Conservation (phyloP, 2,888 invertebrate species). For the Fabriciana adippe region DNA sequence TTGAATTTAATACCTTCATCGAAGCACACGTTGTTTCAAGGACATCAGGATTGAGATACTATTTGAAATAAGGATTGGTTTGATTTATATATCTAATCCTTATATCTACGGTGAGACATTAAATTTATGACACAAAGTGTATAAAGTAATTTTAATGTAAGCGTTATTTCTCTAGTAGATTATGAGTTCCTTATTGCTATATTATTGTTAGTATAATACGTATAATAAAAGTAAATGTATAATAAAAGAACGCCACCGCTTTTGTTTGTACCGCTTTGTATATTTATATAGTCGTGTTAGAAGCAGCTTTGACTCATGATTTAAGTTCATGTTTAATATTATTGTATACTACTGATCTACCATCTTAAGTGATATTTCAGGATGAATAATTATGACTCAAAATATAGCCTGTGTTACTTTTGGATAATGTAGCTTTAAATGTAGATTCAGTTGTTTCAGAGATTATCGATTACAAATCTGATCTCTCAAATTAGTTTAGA, state of each 20-base stretch:
- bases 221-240: not conserved
- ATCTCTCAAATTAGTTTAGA: too few relatives aligned
- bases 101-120: not conserved
- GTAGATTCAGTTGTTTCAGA: too few relatives aligned
- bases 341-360: constrained; percentile 44
- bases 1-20: constrained; percentile 2
- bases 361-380: too few relatives aligned
- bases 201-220: not conserved
- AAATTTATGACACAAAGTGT: not conserved
- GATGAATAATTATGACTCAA: too few relatives aligned
- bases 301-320: constrained; percentile 58
- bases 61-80: not conserved
- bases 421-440: too few relatives aligned
- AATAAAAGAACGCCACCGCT: constrained; percentile 25
- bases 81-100: not conserved
- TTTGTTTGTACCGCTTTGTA: constrained; percentile 45
- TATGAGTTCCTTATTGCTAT: constrained; percentile 3
- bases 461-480: too few relatives aligned
- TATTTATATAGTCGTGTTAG: constrained; percentile 54
- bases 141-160: not conserved
- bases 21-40: constrained; percentile 1
- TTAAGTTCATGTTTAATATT: constrained; percentile 51
- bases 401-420: too few relatives aligned
- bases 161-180: not conserved
- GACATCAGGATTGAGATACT: not conserved